These are phyloP conservation scores for Aplysina aerophoba DNA, from an alignment of 37 sponge, comb jelly and placozoan genomes.

Conservation along the genomic window DNA sequence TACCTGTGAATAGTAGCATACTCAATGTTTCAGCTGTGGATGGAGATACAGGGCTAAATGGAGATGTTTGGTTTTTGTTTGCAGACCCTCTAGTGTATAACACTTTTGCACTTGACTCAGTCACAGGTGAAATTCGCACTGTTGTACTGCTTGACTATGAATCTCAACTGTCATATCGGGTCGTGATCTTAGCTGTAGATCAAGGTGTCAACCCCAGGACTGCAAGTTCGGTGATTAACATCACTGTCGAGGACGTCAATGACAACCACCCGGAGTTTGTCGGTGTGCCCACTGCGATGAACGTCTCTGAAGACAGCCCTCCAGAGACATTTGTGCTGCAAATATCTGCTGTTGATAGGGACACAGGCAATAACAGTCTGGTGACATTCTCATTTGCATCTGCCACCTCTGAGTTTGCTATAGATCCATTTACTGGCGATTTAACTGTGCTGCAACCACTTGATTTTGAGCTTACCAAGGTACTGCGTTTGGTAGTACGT, in stretches of 20 bases:
- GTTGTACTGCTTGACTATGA: neutral
- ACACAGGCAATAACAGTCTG: slow-evolving; percentile 17
- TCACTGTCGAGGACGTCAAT: neutral
- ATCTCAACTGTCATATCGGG: neutral
- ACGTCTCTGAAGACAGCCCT: slow-evolving; percentile 12
- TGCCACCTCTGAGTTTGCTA: neutral
- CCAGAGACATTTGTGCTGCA: neutral
- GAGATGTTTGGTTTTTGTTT: neutral
- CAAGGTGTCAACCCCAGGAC: neutral
- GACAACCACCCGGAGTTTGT: neutral
- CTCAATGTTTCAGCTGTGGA: neutral
- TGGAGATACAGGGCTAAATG: neutral
- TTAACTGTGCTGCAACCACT: neutral
- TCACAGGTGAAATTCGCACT: neutral
- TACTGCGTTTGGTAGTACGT: neutral
- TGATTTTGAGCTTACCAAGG: slow-evolving; percentile 20
- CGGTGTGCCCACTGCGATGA: neutral
- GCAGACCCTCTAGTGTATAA: neutral
- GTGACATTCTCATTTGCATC: neutral
- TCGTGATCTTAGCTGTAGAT: neutral
- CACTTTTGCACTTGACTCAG: neutral
- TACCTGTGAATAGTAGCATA: neutral
- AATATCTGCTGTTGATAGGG: slow-evolving; percentile 14
- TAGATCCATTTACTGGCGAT: slow-evolving; percentile 26
- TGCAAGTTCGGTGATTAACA: neutral